Evolutionary conservation across 2,113 vertebrate species (phyloP), one percentile per base, ranked within the genome.

Genomic region (Oryzias melastigma): DNA sequence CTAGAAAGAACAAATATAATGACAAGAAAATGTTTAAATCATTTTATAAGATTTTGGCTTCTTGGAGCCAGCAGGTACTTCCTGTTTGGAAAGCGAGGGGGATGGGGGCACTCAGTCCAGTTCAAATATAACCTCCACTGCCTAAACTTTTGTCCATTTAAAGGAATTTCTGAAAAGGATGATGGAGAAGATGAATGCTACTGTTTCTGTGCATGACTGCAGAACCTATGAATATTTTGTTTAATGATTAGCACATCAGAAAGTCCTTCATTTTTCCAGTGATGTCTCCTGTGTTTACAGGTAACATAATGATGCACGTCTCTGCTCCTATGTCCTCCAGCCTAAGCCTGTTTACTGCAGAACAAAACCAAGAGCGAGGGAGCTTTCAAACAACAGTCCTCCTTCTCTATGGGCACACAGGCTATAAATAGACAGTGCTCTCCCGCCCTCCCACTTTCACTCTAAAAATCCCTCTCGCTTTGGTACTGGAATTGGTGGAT

Each of bases 391-490:
- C 75, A 81, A 82, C 78, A 79, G 74, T 77, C 69, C 77, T 80
- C 81, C 73, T 87, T 80, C 82, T 83, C 78, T 83, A 62, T 15
- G 75, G 77, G 79, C 84, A 77, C 75, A 65, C 20, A 3, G 62
- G 68, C 80, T 90, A 90, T 80, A 90, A 88, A 88, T 90, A 88
- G 88, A 85, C 81, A 80, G 77, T 71, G 72, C 74, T 66, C 83
- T 66, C 77, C 82, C 84, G 61, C 82, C 78, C 69, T 57, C 57
- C 5, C 61, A 50, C 69, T 20, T 73, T 79, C 75, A 58, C 69
- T 69, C 79, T 66, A 42, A 64, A 76, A 70, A 62, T 82, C 64
- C 56, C 73, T 60, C 75, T 61, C 43, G 51, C 64, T 75, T 49
- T 62, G 67, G 68, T 50, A 45, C 61, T 35, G 64, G 53, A 75